These are phyloP conservation scores for Pampus argenteus DNA, from an alignment of 2,797 vertebrate genomes.

Conservation along the genomic window DNA sequence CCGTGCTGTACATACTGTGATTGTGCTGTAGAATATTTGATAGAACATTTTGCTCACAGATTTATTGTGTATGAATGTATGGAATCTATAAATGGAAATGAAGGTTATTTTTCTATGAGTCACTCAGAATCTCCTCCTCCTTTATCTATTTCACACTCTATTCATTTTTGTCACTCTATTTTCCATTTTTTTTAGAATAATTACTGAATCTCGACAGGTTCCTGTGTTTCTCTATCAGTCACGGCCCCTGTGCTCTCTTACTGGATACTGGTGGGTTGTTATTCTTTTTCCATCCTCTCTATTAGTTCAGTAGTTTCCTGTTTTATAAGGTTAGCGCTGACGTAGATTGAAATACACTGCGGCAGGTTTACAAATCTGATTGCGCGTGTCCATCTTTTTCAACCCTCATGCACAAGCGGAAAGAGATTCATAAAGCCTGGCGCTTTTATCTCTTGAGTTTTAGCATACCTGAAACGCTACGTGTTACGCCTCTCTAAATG, in stretches of 20 bases:
- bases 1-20: neutral
- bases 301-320: constrained; percentile 62
- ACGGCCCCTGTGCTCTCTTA: constrained; percentile 13
- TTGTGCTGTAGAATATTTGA: constrained; percentile 5
- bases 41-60: neutral
- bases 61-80: neutral
- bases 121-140: neutral
- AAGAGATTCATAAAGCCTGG: constrained; percentile 40
- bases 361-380: constrained; percentile 67
- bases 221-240: constrained; percentile 37
- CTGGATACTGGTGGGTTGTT: constrained; percentile 8
- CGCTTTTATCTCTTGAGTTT: constrained; percentile 71
- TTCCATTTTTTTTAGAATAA: constrained; percentile 49
- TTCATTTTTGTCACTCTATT: constrained; percentile 20
- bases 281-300: constrained; percentile 23
- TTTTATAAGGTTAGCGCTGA: constrained; percentile 63
- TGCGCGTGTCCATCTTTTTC: constrained; percentile 60
- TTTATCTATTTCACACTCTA: neutral
- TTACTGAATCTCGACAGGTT: constrained; percentile 16
- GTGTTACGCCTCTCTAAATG: constrained; percentile 54
- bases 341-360: constrained; percentile 68
- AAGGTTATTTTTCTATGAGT: neutral
- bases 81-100: neutral
- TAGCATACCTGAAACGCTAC: constrained; percentile 57
- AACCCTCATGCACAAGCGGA: constrained; percentile 37